phyloP scores from a whole-genome alignment of 2,888 invertebrate genomes.

The Gymnosoma rotundatum region DNA sequence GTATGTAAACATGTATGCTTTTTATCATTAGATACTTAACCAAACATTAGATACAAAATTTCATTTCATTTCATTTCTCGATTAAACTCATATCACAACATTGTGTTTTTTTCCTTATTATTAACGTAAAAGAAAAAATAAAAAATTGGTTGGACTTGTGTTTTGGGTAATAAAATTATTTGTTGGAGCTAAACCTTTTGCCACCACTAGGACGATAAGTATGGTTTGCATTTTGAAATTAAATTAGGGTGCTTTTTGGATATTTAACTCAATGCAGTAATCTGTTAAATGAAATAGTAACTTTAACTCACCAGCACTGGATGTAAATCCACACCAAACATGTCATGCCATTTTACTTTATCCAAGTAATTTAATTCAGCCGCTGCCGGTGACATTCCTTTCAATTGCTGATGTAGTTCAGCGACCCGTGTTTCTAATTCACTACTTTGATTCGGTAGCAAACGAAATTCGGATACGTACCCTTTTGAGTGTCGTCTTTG shows the following conservation, averaged over 20 bases:
- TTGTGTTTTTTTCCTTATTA: not conserved
- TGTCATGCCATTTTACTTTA: slow-evolving; percentile 99
- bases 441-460: slow-evolving; percentile 95
- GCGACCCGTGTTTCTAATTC: slow-evolving; percentile 94
- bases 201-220: not conserved
- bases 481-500: slow-evolving; percentile 92
- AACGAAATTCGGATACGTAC: slow-evolving; percentile 97
- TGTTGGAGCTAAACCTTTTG: slow-evolving; percentile 6
- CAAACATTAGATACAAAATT: too few relatives aligned
- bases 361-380: slow-evolving; percentile 97
- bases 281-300: not conserved
- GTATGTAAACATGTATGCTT: too few relatives aligned
- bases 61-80: too few relatives aligned
- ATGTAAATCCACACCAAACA: slow-evolving; percentile 99
- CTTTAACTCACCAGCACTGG: slow-evolving; percentile 91
- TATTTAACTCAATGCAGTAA: not conserved
- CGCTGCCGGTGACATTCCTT: slow-evolving; percentile 88
- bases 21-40: too few relatives aligned
- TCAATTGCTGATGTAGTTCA: slow-evolving; percentile 93
- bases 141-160: not conserved
- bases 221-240: slow-evolving; percentile 11
- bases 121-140: not conserved
- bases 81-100: not conserved
- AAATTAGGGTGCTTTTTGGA: slow-evolving; percentile 37
- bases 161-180: slow-evolving; percentile 37